Base-by-base conservation (phyloP, 2,797 vertebrate species). In the Lepilemur ruficaudatus region DNA sequence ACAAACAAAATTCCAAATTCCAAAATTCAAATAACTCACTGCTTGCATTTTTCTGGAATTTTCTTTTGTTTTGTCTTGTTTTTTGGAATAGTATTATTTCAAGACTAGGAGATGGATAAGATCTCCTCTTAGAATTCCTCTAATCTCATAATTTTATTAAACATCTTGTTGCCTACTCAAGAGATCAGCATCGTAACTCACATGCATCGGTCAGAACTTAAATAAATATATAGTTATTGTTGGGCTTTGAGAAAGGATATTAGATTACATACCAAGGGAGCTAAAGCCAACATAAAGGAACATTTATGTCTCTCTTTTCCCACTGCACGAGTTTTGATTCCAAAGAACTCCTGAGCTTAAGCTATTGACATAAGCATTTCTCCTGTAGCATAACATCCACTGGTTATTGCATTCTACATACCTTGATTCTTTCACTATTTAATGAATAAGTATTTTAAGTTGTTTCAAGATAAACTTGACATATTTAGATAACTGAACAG, bases 241-340 rank as follows among this genome's bases (percentile, higher is more conserved):
- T 97, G 94, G 95, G 97, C 97, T 98, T 98, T 98, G 95, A 97
- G 84, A 98, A 96, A 98, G 98, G 97, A 98, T 98, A 98, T 98
- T 98, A 98, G 82, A 97, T 98, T 98, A 98, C 98, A 98, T 98
- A 98, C 97, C 94, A 70, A 89, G 78, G 94, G 91, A 98, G 83
- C 70, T 9, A 73, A 97, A 65, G 97, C 97, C 97, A 97, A 95
- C 14, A 41, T 97, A 98, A 97, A 98, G 97, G 95, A 97, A 98
- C 73, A 0, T 83, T 97, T 97, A 78, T 96, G 80, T 96, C 89
- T 98, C 97, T 97, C 92, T 97, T 98, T 98, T 98, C 95, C 92
- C 96, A 92, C 91, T 97, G 85, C 25, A 5, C 85, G 89, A 69
- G 94, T 97, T 98, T 98, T 98, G 94, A 98, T 98, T 98, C 91